phyloP scores from a whole-genome alignment of 1,140 invertebrate species.

The Adelges cooleyi region DNA sequence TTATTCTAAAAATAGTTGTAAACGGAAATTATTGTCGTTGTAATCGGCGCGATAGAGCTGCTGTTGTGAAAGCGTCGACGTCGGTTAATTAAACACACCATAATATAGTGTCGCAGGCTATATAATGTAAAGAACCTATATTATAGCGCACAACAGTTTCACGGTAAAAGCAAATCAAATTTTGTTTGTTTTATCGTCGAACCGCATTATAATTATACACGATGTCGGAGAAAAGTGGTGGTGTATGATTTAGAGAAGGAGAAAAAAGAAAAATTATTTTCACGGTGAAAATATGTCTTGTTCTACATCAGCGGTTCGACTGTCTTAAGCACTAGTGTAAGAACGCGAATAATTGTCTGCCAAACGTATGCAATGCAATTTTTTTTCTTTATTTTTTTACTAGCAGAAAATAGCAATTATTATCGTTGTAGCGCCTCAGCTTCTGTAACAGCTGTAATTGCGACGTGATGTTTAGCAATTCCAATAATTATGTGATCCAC shows the following conservation, averaged over 20 bases:
- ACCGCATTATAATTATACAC: not conserved
- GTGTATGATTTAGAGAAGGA: not conserved
- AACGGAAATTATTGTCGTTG: slow-evolving; percentile 14
- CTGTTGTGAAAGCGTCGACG: slow-evolving; percentile 6
- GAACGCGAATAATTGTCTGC: no score
- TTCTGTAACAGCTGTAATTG: no score
- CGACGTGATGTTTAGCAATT: no score
- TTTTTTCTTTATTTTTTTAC: no score
- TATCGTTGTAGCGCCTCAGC: no score
- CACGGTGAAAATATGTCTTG: not conserved
- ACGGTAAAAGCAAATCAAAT: slow-evolving; percentile 26
- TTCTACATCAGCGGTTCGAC: not conserved
- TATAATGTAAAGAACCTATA: not conserved
- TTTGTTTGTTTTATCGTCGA: slow-evolving; percentile 8
- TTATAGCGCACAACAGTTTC: not conserved
- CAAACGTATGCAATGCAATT: no score
- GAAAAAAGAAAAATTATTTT: not conserved
- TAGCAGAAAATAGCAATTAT: no score
- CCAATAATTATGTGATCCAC: no score
- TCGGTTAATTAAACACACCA: slow-evolving; percentile 9
- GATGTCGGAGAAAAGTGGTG: not conserved
- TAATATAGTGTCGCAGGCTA: not conserved
- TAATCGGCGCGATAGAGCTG: not conserved
- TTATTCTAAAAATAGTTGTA: not conserved
- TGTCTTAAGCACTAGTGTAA: no score